Base-by-base conservation (phyloP, 2,797 vertebrate genomes). In the Alosa sapidissima region DNA sequence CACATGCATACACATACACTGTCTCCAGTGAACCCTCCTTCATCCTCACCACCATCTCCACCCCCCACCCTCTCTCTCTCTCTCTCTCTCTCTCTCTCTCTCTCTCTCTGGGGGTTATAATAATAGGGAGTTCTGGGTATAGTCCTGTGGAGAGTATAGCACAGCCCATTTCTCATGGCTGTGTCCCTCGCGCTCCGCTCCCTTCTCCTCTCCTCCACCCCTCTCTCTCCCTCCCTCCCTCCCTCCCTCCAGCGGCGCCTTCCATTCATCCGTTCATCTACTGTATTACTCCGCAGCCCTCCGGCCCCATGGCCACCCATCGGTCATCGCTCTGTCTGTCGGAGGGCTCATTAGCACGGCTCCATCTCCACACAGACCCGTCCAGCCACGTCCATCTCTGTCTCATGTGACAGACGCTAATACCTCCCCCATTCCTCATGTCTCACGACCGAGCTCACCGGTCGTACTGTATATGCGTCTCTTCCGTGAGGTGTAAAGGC, bases 231-330 rank as follows among this genome's bases (percentile, higher is more conserved):
- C 28, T 72, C 28, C 28, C 65, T 36, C 65, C 28, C 62, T 65
- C 60, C 62, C 24, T 68, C n/a, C 28, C 65, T n/a, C 21, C 72
- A 21, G 36, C 19, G 6, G 5, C 7, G 16, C 41, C 36, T n/a
- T 78, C 36, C 41, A 78, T 47, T 78, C 72, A 78, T 78, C 72
- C 41, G 16, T 78, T 41, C 41, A 78, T 78, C 72, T 5, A n/a
- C n/a, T n/a, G n/a, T n/a, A 78, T 78, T 16, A 47, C 36, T 47
- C 36, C 0, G 36, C 5, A 14, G 5, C 6, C 16, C 72, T 21
- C 36, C 16, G 8, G 8, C 5, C 41, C 14, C 3, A 2, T 47
- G 72, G 14, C 16, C 0, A 4, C 72, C 72, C 41, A 78, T 78
- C 72, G 19, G 72, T 78, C 72, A 78, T 45, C 41, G 2, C 41